A percentile compares a stretch with the other conserved stretches of the same genome.
phyloP scores from a whole-genome alignment of 2,888 invertebrate genomes.

The Chrysodeixis includens region DNA sequence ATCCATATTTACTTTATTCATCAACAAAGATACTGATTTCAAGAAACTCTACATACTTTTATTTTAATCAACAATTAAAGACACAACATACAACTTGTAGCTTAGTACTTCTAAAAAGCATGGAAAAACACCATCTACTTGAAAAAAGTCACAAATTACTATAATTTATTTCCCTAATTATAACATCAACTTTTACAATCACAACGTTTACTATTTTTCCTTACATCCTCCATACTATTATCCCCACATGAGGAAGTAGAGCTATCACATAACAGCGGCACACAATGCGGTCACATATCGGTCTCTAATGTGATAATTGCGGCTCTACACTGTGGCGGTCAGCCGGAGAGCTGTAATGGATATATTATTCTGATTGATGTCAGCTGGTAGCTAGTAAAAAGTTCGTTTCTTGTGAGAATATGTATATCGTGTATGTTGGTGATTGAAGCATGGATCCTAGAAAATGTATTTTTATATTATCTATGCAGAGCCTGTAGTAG shows the following conservation, averaged over 20 bases:
- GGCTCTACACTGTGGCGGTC: not conserved
- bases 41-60: too few species aligned
- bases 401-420: not conserved
- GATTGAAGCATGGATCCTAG: too few species aligned
- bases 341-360: not conserved
- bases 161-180: too few species aligned
- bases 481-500: too few species aligned
- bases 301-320: not conserved
- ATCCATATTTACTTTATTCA: too few species aligned
- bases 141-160: too few species aligned
- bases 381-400: not conserved
- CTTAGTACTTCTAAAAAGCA: too few species aligned
- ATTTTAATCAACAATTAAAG: too few species aligned
- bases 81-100: too few species aligned
- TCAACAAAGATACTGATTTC: too few species aligned
- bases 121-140: too few species aligned
- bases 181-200: too few species aligned
- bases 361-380: slow-evolving; percentile 4
- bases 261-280: not conserved
- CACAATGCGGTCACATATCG: not conserved
- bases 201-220: not conserved
- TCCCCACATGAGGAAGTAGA: slow-evolving; percentile 1
- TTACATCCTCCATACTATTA: not conserved
- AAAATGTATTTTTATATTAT: not conserved
- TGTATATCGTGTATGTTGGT: not conserved